A percentile compares a stretch with the other conserved stretches of the same genome.
Evolutionary conservation across 2,888 invertebrate species (phyloP).

Genomic region (Diarsia brunnea): DNA sequence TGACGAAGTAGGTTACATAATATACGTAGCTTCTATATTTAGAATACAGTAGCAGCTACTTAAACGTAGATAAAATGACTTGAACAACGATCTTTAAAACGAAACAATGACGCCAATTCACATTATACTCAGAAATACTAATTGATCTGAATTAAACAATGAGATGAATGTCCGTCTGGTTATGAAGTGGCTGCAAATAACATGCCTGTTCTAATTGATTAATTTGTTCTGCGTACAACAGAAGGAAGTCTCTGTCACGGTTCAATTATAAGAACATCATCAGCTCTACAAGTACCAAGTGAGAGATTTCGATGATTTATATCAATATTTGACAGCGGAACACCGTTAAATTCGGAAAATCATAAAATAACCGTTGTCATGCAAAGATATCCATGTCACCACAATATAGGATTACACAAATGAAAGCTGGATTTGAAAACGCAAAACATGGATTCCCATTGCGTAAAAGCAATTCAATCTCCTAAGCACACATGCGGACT

Average conservation of each 20-base stretch:
- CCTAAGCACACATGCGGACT: constrained; percentile 87
- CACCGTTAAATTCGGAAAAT: constrained; percentile 1
- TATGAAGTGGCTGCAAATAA: constrained; percentile 68
- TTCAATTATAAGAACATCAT: constrained; percentile 11
- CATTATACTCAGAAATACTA: constrained; percentile 68
- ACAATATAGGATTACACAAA: constrained; percentile 69
- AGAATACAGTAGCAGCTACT: constrained; percentile 15
- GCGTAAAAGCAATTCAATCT: constrained; percentile 84
- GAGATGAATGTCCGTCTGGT: constrained; percentile 72
- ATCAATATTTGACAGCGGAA: neutral
- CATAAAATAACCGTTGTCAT: constrained; percentile 25
- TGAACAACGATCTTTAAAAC: constrained; percentile 14
- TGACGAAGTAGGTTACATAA: constrained; percentile 24
- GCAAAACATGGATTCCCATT: constrained; percentile 75
- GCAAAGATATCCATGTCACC: constrained; percentile 53
- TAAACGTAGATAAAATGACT: constrained; percentile 34
- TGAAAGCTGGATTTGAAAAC: constrained; percentile 71
- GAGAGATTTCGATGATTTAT: neutral
- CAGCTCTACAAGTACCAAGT: neutral
- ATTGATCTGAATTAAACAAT: constrained; percentile 81
- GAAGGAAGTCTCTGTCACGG: constrained; percentile 13
- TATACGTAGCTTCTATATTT: constrained; percentile 18
- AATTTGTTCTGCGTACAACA: constrained; percentile 49
- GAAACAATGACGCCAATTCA: constrained; percentile 44
- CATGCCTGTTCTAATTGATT: constrained; percentile 58